Evolutionary conservation across 2,888 invertebrate genomes (phyloP), one percentile per base, ranked within the genome.

Genomic region (Pachycephus smyrnensis): DNA sequence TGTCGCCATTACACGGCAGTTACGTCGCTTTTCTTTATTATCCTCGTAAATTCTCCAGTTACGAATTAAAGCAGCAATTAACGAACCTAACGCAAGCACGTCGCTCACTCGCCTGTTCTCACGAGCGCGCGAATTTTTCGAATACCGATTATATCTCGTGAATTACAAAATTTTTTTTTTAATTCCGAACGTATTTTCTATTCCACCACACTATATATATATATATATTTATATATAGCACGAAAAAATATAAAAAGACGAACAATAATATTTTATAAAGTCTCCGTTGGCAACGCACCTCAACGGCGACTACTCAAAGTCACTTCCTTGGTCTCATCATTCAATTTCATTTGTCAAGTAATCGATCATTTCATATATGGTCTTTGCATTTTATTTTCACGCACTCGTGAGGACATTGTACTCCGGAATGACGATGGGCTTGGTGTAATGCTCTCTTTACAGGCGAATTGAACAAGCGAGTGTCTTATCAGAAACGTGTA

Each of bases 61-160:
- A 80, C 82, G 82, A 82, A 82, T 84, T 82, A 83, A 84, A 81
- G 83, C 80, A 71, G 71, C 33, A 31, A 55, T 23, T 55, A 55
- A 23, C 55, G 55, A 55, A 15, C 55, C 55, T 23, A 23, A 55
- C 55, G 9, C 9, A 6, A 55, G 55, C 6, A 23, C 55, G 55
- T 55, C 2, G 23, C 55, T 15, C 55, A 23, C 55, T 23, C 23
- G 55, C 2, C 2, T 6, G 55, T 55, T 55, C 55, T 23, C 55
- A 55, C 23, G 55, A 55, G 55, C 23, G 23, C 55, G 55, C 55
- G 23, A 55, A 55, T 23, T 15, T 23, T 55, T 23, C 15, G 40
- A 40, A 15, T 40, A 40, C 40, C 40, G 40, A 40, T 40, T 40
- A 40, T 40, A 40, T 55, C 55, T 55, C 23, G 23, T 23, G 55